A percentile compares a stretch with the other conserved stretches of the same genome.
These are phyloP conservation scores for Dermatophagoides farinae DNA, from an alignment of 1,140 invertebrate genomes.

Conservation along the genomic window DNA sequence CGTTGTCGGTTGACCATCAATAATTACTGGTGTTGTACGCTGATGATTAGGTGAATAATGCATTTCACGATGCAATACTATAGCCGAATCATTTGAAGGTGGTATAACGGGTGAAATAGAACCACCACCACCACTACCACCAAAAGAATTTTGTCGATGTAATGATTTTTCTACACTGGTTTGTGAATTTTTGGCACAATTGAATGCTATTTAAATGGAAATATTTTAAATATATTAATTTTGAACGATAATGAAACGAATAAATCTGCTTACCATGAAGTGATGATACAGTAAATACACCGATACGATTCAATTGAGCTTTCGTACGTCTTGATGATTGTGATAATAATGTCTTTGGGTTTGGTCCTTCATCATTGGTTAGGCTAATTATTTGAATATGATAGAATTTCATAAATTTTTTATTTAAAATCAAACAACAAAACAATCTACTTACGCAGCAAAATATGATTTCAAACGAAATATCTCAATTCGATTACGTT, in stretches of 20 bases:
- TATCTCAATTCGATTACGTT: conserved; percentile 85
- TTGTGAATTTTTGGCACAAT: conserved; percentile 9
- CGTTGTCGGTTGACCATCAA: too few relatives aligned
- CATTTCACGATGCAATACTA: too few relatives aligned
- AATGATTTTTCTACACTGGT: neutral
- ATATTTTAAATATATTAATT: neutral
- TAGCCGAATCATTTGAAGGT: too few relatives aligned
- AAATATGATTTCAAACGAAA: conserved; percentile 88
- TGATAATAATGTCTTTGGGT: conserved; percentile 85
- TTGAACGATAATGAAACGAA: neutral
- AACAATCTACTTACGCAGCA: conserved; percentile 35
- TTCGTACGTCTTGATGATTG: conserved; percentile 87
- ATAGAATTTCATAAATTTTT: too few relatives aligned
- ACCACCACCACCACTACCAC: neutral
- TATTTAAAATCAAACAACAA: neutral
- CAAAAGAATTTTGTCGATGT: neutral
- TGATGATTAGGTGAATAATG: too few relatives aligned
- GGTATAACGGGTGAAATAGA: too few relatives aligned
- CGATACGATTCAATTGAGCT: conserved; percentile 74
- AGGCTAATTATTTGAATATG: too few relatives aligned
- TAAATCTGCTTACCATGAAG: conserved; percentile 44
- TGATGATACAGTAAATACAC: conserved; percentile 89
- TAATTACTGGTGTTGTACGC: too few relatives aligned
- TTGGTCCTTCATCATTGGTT: conserved; percentile 77
- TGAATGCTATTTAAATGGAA: conserved; percentile 1